These are phyloP conservation scores for Caenorhabditis becei DNA, from an alignment of 2,888 invertebrate species.

Conservation along the genomic window DNA sequence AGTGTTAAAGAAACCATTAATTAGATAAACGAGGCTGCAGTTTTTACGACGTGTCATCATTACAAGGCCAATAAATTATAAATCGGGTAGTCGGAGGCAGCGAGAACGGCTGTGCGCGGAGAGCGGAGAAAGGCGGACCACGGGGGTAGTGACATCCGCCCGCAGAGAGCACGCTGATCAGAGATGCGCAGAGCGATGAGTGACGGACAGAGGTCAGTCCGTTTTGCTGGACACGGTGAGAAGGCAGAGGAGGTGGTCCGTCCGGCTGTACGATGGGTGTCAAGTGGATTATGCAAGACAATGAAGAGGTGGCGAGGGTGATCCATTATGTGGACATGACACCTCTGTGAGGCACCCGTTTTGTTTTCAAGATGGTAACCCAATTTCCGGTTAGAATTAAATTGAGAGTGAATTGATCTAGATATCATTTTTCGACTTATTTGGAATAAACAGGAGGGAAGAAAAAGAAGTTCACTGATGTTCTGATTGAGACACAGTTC, in stretches of 20 bases:
- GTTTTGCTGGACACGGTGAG: slow-evolving; percentile 22
- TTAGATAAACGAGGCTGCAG: background rate
- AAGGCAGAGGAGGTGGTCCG: slow-evolving; percentile 16
- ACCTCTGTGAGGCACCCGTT: background rate
- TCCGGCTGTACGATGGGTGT: slow-evolving; percentile 28
- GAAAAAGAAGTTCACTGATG: too few relatives aligned
- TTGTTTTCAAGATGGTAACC: slow-evolving; percentile 24
- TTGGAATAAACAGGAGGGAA: too few relatives aligned
- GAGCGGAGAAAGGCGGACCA: slow-evolving; percentile 6
- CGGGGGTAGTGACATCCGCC: slow-evolving; percentile 7
- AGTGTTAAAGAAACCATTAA: slow-evolving; percentile 9
- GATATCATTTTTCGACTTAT: too few relatives aligned
- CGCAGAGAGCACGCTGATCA: slow-evolving; percentile 32
- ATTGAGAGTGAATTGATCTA: too few relatives aligned
- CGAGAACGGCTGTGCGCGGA: slow-evolving; percentile 16
- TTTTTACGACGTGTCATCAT: slow-evolving; percentile 57
- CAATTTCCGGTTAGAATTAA: slow-evolving; percentile 5
- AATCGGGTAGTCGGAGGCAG: slow-evolving; percentile 36
- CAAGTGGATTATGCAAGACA: slow-evolving; percentile 56
- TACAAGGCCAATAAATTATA: slow-evolving; percentile 60
- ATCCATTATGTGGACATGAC: slow-evolving; percentile 37
- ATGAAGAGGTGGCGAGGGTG: background rate
- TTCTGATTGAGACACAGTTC: too few relatives aligned
- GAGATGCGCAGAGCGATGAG: slow-evolving; percentile 35
- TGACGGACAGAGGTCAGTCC: slow-evolving; percentile 43